Percentiles rank a stretch among this genome's conserved stretches.
These are phyloP conservation scores for Crotophaga sulcirostris DNA, from an alignment of 2,113 vertebrate genomes.

Conservation along the genomic window DNA sequence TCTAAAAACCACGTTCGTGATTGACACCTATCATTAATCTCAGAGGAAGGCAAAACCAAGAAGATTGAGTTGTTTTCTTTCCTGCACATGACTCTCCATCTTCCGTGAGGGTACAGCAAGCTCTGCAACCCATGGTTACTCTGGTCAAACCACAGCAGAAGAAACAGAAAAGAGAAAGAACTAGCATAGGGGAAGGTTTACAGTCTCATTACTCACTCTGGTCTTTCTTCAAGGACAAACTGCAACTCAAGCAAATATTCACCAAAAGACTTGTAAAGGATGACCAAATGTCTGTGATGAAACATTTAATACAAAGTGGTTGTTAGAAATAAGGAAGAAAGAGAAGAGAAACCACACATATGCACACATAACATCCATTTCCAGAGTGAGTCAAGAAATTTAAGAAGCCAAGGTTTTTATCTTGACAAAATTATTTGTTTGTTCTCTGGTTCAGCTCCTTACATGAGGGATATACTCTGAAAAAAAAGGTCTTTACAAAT, in stretches of 20 bases:
- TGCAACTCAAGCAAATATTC: slow-evolving; percentile 24
- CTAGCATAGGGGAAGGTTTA: background rate
- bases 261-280: background rate
- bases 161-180: background rate
- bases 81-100: background rate
- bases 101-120: background rate
- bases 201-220: slow-evolving; percentile 29
- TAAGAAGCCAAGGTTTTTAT: background rate
- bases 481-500: background rate
- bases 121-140: background rate
- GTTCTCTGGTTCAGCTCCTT: background rate
- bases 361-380: background rate
- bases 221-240: background rate
- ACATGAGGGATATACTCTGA: background rate
- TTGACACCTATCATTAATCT: background rate
- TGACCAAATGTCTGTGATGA: slow-evolving; percentile 9
- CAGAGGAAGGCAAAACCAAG: background rate
- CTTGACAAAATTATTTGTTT: background rate
- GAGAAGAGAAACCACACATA: slow-evolving; percentile 2
- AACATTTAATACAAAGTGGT: background rate
- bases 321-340: slow-evolving; percentile 8
- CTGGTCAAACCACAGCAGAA: background rate
- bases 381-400: background rate
- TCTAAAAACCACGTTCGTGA: background rate
- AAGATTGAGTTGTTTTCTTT: background rate